phyloP scores from a whole-genome alignment of 2,888 invertebrate genomes.

The Aphidoletes aphidimyza region DNA sequence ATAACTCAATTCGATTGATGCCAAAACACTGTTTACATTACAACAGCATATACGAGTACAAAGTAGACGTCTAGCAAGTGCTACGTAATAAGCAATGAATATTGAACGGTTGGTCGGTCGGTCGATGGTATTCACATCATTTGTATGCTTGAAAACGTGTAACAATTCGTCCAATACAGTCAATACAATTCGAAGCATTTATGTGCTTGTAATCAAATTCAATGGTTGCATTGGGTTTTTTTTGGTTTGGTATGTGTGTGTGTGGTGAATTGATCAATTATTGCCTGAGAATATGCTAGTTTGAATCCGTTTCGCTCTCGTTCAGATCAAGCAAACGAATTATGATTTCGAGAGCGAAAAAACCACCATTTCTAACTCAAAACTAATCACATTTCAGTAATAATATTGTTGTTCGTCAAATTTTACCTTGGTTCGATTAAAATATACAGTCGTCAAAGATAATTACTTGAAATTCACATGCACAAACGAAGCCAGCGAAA shows the following conservation, averaged over 20 bases:
- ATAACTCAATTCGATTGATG: constrained; percentile 49
- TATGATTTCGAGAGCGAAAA: not conserved
- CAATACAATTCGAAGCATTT: not conserved
- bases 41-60: not conserved
- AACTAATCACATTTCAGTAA: constrained; percentile 26
- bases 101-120: not conserved
- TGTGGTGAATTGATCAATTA: constrained; percentile 22
- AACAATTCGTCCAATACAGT: constrained; percentile 22
- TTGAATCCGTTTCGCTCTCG: not conserved
- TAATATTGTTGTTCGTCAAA: not conserved
- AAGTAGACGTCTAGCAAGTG: not conserved
- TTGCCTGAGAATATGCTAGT: not conserved
- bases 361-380: not conserved
- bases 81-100: constrained; percentile 48
- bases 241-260: not conserved
- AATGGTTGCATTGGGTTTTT: not conserved
- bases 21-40: constrained; percentile 37
- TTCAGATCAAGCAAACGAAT: not conserved
- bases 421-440: constrained; percentile 17
- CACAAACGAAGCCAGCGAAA: constrained; percentile 38
- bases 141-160: not conserved
- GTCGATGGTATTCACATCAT: no score
- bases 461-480: constrained; percentile 29
- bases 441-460: constrained; percentile 31
- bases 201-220: constrained; percentile 27